Base-by-base conservation (phyloP, 2,797 vertebrate genomes). In the Rachycentron canadum region DNA sequence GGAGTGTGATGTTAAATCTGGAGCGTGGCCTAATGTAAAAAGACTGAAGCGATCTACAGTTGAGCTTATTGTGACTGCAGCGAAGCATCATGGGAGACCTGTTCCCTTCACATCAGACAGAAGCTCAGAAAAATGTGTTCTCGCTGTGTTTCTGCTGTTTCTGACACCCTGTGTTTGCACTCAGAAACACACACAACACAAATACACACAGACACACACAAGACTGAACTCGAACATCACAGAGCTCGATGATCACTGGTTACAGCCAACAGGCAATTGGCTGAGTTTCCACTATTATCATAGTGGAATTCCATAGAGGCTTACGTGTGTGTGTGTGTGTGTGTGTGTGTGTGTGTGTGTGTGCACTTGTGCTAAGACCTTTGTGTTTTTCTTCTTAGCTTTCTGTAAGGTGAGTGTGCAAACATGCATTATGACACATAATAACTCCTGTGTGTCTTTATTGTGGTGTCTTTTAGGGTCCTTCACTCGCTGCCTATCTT, bases 301-400 rank as follows among this genome's bases (percentile, higher is more conserved):
- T 45, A 49, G 78, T 75, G 69, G 77, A 92, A 90, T 92, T 91
- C 88, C 81, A 67, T 47, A 38, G n/a, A 80, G 49, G 56, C 23
- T 71, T 69, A 68, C 2, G 52, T 76, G 53, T 58, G 72, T 83
- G 62, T 32, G 52, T 64, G 59, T 68, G 32, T 77, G 41, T 69
- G 52, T 66, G 61, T 75, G 49, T 45, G 63, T 8, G 26, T 45
- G 28, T 67, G 30, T 72, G 63, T 45, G 56, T 67, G 53, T 6
- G 41, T 43, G 41, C 41, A 43, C 16, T 43, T 17, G 7, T 32
- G 32, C 32, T n/a, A n/a, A n/a, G n/a, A 40, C 12, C 3, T 43
- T 43, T 43, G 41, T 43, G 41, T 43, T 43, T 40, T 43, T 43
- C 5, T 17, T 6, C 41, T 17, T 43, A 43, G 16, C 16, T 2